Evolutionary conservation across 37 sponge, comb jelly and placozoan species (phyloP), one percentile per base, ranked within the genome.

Genomic region (Chondrilla cf. caribensis): DNA sequence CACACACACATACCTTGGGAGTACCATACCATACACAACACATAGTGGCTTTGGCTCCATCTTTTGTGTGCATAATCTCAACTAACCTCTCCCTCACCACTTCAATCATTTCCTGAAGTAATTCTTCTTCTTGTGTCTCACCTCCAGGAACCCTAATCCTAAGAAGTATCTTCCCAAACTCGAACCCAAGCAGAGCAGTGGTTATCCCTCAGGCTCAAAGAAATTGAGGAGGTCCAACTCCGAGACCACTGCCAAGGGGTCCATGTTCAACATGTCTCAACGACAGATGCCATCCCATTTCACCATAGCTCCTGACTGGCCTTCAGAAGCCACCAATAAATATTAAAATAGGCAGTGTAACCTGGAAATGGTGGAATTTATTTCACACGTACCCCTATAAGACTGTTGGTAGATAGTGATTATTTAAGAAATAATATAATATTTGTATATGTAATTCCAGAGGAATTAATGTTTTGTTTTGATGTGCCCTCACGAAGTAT

Each of bases 21-120:
- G 92, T 93, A 39, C 98, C 93, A 79, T 93, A 83, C 98, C 98
- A 98, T 21, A 98, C 29, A 67, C 92, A 95, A 24, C 75, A 70
- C 86, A 93, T 81, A 17, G 94, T 77, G 14, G 54, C 88, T 85
- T 84, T 17, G 82, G 88, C 58, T 82, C 87, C 82, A 77, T 83
- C 82, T 85, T 81, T 78, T 4, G 24, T 84, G 88, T 51, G 81
- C 57, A 35, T 3, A n/a, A 36, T 87, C 91, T 15, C 43, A 65
- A 8, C 91, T 85, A 54, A 82, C n/a, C 39, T 64, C 39, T 93
- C 94, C 21, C 87, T 58, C 6, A 97, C 25, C 18, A 32, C 40
- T 58, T 97, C 97, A 14, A 93, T 87, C 84, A 97, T 84, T 32
- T 94, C 89, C 89, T 96, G 38, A 19, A 60, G 65, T 11, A 79